Conservation (phyloP, 2,113 vertebrate genomes). For the Syngnathoides biaculeatus region DNA sequence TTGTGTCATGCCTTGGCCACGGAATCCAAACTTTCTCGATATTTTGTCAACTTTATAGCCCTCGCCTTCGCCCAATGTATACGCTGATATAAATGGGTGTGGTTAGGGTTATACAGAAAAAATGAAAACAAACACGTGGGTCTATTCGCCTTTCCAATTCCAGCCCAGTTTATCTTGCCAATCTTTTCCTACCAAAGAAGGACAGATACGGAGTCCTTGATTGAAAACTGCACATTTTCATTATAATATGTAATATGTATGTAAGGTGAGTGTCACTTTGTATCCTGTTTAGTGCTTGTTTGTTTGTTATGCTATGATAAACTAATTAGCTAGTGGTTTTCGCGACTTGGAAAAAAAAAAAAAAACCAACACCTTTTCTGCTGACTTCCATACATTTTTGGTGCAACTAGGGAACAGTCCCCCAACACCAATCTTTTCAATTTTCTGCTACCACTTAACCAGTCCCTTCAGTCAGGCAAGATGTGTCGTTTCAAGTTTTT, state of each 20-base stretch:
- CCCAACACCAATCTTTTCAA: neutral
- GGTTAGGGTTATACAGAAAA: too few species aligned
- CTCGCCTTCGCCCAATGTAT: too few species aligned
- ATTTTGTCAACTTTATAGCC: too few species aligned
- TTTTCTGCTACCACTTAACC: constrained; percentile 11
- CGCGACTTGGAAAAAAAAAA: neutral
- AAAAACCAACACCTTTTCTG: neutral
- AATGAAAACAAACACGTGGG: too few species aligned
- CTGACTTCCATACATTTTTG: constrained; percentile 1
- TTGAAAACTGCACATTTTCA: neutral
- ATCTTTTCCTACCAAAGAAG: too few species aligned
- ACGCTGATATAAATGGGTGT: too few species aligned
- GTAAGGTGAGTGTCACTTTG: neutral
- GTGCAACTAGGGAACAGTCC: neutral
- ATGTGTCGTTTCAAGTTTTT: constrained; percentile 12
- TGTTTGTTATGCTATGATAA: neutral
- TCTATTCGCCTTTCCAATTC: too few species aligned
- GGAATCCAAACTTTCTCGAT: too few species aligned
- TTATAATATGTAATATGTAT: neutral
- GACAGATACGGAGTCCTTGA: too few species aligned
- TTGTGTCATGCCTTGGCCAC: too few species aligned
- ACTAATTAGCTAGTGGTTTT: neutral
- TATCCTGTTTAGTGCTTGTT: neutral
- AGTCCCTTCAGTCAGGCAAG: constrained; percentile 29
- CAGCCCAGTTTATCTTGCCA: too few species aligned